Evolutionary conservation across 2,113 vertebrate species (phyloP).

Genomic region (Tursiops truncatus): DNA sequence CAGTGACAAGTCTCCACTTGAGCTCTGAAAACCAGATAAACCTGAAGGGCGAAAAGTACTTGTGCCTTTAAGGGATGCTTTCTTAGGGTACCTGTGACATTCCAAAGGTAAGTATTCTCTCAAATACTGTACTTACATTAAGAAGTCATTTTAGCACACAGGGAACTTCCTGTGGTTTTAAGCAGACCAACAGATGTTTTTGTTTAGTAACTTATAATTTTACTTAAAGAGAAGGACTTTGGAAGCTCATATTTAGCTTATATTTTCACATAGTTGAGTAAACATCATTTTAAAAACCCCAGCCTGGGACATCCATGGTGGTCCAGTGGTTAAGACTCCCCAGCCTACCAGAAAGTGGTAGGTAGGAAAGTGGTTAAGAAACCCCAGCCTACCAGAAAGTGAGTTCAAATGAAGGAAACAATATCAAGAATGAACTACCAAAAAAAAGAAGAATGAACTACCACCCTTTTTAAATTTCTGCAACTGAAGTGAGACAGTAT

Average conservation of each 20-base stretch:
- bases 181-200: neutral
- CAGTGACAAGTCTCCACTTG: constrained; percentile 48
- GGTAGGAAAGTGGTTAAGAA: neutral
- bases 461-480: neutral
- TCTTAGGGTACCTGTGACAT: neutral
- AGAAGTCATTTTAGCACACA: neutral
- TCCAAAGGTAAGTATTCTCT: neutral
- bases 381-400: neutral
- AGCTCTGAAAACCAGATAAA: constrained; percentile 44
- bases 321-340: too few species aligned
- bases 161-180: neutral
- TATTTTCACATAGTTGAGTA: neutral
- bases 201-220: constrained; percentile 10
- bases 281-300: neutral
- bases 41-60: neutral
- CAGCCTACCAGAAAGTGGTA: neutral
- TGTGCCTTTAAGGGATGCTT: neutral
- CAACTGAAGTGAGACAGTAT: neutral
- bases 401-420: neutral
- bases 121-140: neutral
- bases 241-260: neutral
- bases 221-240: neutral
- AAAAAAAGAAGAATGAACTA: neutral
- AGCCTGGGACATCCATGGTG: neutral
- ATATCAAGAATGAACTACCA: neutral